Evolutionary conservation across 2,888 invertebrate genomes (phyloP).

Genomic region (Apotomis betuletana): DNA sequence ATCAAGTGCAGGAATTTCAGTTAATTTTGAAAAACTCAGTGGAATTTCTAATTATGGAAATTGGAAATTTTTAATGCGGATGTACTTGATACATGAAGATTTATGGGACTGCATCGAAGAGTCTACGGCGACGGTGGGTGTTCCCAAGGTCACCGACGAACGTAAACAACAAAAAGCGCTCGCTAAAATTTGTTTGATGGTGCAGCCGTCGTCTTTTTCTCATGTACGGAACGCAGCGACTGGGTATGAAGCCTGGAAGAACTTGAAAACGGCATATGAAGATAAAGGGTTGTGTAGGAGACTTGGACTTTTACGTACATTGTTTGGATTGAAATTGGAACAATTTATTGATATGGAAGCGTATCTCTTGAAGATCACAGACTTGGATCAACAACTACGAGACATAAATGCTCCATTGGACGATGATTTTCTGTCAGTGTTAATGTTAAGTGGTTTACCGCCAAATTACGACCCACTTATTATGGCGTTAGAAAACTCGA

Average conservation of each 20-base stretch:
- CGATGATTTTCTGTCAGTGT: conserved; percentile 44
- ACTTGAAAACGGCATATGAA: conserved; percentile 18
- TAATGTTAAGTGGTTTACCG: conserved; percentile 45
- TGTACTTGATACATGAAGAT: conserved; percentile 35
- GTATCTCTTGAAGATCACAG: conserved; percentile 12
- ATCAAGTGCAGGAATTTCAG: conserved; percentile 15
- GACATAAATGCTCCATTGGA: conserved; percentile 44
- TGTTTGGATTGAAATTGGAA: conserved; percentile 23
- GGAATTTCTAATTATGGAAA: conserved; percentile 32
- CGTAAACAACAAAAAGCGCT: conserved; percentile 14
- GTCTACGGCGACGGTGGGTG: conserved; percentile 5
- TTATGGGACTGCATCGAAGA: conserved; percentile 26
- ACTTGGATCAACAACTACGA: conserved; percentile 40
- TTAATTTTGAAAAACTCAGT: conserved; percentile 31
- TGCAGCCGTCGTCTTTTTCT: conserved; percentile 20
- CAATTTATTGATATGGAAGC: conserved; percentile 24
- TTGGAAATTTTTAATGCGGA: conserved; percentile 35
- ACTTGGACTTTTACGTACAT: conserved; percentile 21
- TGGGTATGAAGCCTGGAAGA: conserved; percentile 17
- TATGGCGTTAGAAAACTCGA: conserved; percentile 46
- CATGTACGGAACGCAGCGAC: conserved; percentile 28
- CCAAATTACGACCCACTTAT: conserved; percentile 45
- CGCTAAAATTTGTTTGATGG: conserved; percentile 30
- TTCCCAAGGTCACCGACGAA: background rate
- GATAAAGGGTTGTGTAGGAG: conserved; percentile 26